A percentile compares a stretch with the other conserved stretches of the same genome.
Conservation (phyloP, 2,797 vertebrate species). For the Parauchenoglanis punctatus region DNA sequence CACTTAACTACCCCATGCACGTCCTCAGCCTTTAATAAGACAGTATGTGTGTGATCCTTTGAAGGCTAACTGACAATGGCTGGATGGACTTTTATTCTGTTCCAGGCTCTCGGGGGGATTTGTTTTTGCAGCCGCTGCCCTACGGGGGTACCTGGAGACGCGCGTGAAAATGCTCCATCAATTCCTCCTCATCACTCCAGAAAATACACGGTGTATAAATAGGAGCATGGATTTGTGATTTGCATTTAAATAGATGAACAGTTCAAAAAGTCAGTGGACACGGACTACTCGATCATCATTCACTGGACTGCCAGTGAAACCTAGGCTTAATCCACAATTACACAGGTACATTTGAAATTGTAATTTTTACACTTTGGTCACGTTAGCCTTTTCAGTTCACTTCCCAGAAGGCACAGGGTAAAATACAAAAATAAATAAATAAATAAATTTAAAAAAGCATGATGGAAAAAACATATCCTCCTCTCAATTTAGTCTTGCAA, state of each 20-base stretch:
- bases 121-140: conserved; percentile 8
- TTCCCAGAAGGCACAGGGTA: neutral
- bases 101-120: conserved; percentile 19
- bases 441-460: neutral
- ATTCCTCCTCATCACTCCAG: conserved; percentile 6
- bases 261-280: neutral
- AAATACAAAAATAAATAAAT: neutral
- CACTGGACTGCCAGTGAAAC: neutral
- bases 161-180: conserved; percentile 23
- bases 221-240: neutral
- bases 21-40: conserved; percentile 28
- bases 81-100: conserved; percentile 24
- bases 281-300: neutral
- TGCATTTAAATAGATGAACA: conserved; percentile 1
- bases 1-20: conserved; percentile 30
- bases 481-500: neutral
- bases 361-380: neutral
- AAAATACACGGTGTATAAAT: neutral
- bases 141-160: neutral
- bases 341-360: neutral
- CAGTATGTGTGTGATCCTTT: conserved; percentile 43
- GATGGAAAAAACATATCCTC: neutral
- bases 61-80: conserved; percentile 36
- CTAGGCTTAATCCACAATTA: neutral
- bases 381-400: neutral